These are phyloP conservation scores for Poeciliopsis presidionis DNA, from an alignment of 2,797 vertebrate genomes.

Conservation along the genomic window DNA sequence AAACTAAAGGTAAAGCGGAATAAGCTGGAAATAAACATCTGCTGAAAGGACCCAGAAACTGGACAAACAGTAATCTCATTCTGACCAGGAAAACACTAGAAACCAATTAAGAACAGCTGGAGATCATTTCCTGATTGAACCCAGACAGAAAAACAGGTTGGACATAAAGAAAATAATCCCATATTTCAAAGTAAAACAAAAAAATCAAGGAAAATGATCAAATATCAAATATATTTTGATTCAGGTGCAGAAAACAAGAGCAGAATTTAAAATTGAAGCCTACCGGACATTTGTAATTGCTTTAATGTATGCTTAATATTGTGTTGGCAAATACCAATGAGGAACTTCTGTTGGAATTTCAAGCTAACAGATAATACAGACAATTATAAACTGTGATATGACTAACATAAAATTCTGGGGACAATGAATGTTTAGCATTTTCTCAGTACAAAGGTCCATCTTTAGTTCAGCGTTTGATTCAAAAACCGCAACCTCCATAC, in stretches of 20 bases:
- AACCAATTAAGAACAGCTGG: background rate
- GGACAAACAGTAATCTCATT: background rate
- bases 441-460: no score
- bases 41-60: background rate
- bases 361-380: background rate
- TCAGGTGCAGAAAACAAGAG: background rate
- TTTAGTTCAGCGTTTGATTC: no score
- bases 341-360: background rate
- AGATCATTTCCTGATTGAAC: background rate
- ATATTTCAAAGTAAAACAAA: background rate
- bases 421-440: no score
- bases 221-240: background rate
- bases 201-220: background rate
- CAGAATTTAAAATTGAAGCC: background rate
- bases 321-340: background rate
- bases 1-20: background rate
- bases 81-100: background rate
- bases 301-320: background rate
- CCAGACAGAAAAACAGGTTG: background rate
- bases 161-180: background rate
- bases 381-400: no score
- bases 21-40: background rate
- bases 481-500: no score
- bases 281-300: background rate
- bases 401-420: no score